These are phyloP conservation scores for Theretra japonica DNA, from an alignment of 2,888 invertebrate genomes.

Conservation along the genomic window DNA sequence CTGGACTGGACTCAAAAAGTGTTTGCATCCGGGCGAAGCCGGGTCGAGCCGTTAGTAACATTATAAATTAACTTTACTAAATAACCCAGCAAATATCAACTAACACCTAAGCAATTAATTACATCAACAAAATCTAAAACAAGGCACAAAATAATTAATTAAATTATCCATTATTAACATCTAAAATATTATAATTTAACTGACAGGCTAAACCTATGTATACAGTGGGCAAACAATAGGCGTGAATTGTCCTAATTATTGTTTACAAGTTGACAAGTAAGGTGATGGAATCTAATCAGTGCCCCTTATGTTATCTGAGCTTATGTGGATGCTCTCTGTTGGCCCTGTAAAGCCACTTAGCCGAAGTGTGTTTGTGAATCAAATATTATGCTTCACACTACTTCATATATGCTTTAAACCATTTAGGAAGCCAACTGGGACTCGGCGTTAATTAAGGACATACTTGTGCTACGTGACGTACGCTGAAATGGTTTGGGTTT, in stretches of 20 bases:
- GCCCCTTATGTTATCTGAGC: neutral
- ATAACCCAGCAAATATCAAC: neutral
- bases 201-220: neutral
- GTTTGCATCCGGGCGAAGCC: no score
- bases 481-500: no score
- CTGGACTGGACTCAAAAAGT: no score
- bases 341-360: neutral
- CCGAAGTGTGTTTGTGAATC: neutral
- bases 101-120: neutral
- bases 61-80: no score
- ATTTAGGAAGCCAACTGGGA: neutral
- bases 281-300: conserved; percentile 3
- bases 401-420: neutral
- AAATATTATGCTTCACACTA: neutral
- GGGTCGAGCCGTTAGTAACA: no score
- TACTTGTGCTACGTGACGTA: no score
- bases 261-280: conserved; percentile 9
- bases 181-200: neutral
- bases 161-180: neutral
- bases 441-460: no score
- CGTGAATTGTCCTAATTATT: conserved; percentile 15
- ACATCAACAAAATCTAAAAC: neutral
- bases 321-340: neutral
- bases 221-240: neutral
- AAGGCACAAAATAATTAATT: neutral